A percentile compares a stretch with the other conserved stretches of the same genome.
Conservation (phyloP, 2,888 invertebrate species). For the Plebejus anna region DNA sequence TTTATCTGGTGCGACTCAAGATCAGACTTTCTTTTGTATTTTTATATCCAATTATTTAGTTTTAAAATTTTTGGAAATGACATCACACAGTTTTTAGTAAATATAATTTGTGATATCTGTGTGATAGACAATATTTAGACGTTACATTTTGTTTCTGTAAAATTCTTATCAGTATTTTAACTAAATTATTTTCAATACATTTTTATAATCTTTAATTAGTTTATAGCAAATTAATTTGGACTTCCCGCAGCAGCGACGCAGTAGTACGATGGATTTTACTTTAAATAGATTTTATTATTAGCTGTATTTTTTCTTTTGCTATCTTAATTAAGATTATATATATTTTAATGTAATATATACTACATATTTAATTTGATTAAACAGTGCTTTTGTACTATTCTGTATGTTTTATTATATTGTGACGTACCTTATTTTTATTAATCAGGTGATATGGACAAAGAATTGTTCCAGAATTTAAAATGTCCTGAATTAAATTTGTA, state of each 20-base stretch:
- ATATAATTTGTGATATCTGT: slow-evolving; percentile 22
- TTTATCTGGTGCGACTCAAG: slow-evolving; percentile 63
- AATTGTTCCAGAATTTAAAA: no score
- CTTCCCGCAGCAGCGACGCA: background rate
- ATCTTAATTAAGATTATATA: slow-evolving; percentile 72
- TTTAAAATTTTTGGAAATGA: slow-evolving; percentile 37
- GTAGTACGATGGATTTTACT: slow-evolving; percentile 72
- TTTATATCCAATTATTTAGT: slow-evolving; percentile 68
- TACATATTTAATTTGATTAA: slow-evolving; percentile 77
- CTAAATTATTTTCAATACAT: slow-evolving; percentile 53
- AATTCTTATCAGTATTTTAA: slow-evolving; percentile 63
- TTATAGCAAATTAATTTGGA: slow-evolving; percentile 65
- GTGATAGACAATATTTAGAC: slow-evolving; percentile 32
- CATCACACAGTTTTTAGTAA: slow-evolving; percentile 29
- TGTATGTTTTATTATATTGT: slow-evolving; percentile 37
- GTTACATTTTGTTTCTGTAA: slow-evolving; percentile 33
- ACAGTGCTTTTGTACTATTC: slow-evolving; percentile 65
- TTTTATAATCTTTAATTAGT: slow-evolving; percentile 59
- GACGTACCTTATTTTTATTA: background rate
- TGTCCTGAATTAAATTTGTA: no score
- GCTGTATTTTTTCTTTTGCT: slow-evolving; percentile 76
- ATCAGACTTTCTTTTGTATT: slow-evolving; percentile 76
- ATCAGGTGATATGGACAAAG: background rate
- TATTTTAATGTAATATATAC: slow-evolving; percentile 79
- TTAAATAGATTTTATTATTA: slow-evolving; percentile 67